Evolutionary conservation across 2,797 vertebrate genomes (phyloP), one percentile per base, ranked within the genome.

Genomic region (Acanthopagrus latus): DNA sequence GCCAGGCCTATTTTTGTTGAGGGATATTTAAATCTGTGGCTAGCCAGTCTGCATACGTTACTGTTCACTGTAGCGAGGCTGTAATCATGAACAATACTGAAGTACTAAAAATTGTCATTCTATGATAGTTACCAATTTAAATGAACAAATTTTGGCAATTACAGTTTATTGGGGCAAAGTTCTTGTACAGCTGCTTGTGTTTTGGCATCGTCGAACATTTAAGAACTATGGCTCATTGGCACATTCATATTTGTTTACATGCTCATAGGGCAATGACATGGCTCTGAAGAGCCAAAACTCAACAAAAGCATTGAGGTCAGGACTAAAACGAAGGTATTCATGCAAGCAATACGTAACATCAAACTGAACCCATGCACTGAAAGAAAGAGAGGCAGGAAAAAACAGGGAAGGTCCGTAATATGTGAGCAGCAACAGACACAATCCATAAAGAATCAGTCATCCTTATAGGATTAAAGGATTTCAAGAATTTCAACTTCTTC

Each of bases 401-500:
- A 74, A 64, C n/a, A 58, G 9, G 16, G 47, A 75, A 63, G 25
- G 71, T 60, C 54, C 29, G 41, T 44, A 58, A 67, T 57, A 20
- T 63, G 47, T 46, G 33, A 59, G n/a, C 51, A 74, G 56, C 33
- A 74, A 57, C 58, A 78, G 27, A 66, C 64, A 78, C 77, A 70
- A 67, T 71, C 76, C 59, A 71, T 69, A 76, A 71, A 73, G 51
- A 81, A 66, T 7, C 52, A 60, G 6, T 74, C 57, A 58, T 73
- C 60, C 43, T 76, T 51, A 77, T n/a, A 50, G 69, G 20, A 78
- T 86, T 76, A 71, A 83, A 72, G 77, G 72, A 74, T 78, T 88
- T 83, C 16, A 63, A 70, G 74, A 80, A 71, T 75, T 79, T 71
- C 27, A 56, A 82, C 67, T 74, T n/a, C n/a, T n/a, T n/a, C n/a